Base-by-base conservation (phyloP, 2,888 invertebrate species). In the Pseudococcus viburni region DNA sequence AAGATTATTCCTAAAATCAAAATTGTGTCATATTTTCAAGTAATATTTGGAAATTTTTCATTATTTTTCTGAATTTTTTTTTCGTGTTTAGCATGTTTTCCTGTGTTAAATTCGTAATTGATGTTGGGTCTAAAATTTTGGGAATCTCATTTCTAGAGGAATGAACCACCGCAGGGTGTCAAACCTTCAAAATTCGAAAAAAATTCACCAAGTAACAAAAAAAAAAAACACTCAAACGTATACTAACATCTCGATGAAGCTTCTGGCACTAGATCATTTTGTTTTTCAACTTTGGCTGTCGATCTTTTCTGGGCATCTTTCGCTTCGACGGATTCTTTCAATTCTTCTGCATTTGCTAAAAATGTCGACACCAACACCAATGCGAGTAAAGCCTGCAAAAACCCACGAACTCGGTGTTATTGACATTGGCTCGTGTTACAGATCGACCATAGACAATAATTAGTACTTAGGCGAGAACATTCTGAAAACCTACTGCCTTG, bases 221-320 rank as follows among this genome's bases (percentile, higher is more conserved):
- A 46, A 46, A 11, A 11, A 46, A 46, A 11, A 0, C 46, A 46
- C 8, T 15, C 51, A 11, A 42, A 6, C 26, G 26, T 33, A 33
- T 84, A 48, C 84, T 84, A 26, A 84, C 84, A 84, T 84, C 84
- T 48, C 5, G 84, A 48, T 8, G 84, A 84, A 17, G 51, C 84
- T 51, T 48, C 84, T 22, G 84, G 48, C 12, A 55, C 84, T 26
- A 84, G 55, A 26, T 84, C 84, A 26, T 55, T 73, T 73, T 73
- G 73, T 73, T 73, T 73, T 73, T 73, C 73, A 17, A 15, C 26
- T 73, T 73, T 84, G 33, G 48, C 17, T 17, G 84, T 46, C 12
- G 84, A 84, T 22, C 84, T 42, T 26, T 84, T 84, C 7, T 84
- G 51, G 11, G 84, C 26, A 55, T 48, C 84, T 84, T 84, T 84